Evolutionary conservation across 2,797 vertebrate species (phyloP).

Genomic region (Acanthurus lineatus): DNA sequence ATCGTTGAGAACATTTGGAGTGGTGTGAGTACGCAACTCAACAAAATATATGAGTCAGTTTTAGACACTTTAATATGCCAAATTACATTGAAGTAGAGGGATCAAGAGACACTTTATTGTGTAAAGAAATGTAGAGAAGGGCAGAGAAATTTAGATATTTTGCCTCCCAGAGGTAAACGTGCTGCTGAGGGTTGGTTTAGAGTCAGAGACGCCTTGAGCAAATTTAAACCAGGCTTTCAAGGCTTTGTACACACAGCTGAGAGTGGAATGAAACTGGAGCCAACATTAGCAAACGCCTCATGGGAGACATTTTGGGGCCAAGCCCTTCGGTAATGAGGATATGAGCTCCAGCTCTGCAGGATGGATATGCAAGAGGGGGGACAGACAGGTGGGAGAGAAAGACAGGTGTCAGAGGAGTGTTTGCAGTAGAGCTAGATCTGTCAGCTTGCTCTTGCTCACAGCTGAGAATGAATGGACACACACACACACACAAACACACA

Average conservation of each 20-base stretch:
- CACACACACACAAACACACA: conserved; percentile 5
- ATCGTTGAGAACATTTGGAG: too few relatives aligned
- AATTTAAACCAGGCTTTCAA: conserved; percentile 33
- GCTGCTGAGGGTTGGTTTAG: conserved; percentile 6
- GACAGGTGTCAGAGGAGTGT: conserved; percentile 62
- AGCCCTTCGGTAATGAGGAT: conserved; percentile 55
- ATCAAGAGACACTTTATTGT: neutral
- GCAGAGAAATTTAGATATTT: neutral
- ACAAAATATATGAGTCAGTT: neutral
- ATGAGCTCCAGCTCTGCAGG: conserved; percentile 43
- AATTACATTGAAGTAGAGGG: neutral
- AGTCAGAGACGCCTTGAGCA: conserved; percentile 14
- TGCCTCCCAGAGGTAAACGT: neutral
- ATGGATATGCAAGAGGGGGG: conserved; percentile 4
- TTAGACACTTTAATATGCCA: neutral
- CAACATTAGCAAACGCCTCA: conserved; percentile 48
- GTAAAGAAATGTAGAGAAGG: conserved; percentile 12
- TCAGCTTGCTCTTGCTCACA: conserved; percentile 61
- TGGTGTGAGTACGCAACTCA: too few relatives aligned
- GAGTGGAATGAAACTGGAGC: conserved; percentile 52
- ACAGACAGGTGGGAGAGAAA: conserved; percentile 43
- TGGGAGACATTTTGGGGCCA: conserved; percentile 67
- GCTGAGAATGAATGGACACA: conserved; percentile 69
- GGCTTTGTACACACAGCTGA: conserved; percentile 49
- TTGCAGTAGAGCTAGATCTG: conserved; percentile 24